Conservation (phyloP, 2,113 vertebrate species). For the Mungos mungo region DNA sequence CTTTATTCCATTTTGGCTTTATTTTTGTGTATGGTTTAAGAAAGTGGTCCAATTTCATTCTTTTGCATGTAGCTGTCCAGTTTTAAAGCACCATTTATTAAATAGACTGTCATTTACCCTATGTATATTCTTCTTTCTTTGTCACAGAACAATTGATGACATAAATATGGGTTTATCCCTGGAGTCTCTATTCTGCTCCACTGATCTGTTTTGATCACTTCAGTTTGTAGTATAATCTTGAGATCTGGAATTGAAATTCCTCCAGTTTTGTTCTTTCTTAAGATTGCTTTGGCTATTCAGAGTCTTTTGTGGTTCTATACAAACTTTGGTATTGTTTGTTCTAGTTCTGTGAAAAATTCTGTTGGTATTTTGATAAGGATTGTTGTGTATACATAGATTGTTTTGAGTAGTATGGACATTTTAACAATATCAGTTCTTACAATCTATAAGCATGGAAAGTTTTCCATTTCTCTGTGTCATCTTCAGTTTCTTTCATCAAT, state of each 20-base stretch:
- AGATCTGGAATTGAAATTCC: neutral
- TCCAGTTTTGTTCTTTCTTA: neutral
- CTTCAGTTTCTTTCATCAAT: neutral
- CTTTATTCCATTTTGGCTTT: neutral
- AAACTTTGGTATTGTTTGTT: neutral
- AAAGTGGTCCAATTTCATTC: neutral
- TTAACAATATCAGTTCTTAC: neutral
- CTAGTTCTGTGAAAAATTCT: neutral
- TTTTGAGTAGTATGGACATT: neutral
- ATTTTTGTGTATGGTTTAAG: neutral
- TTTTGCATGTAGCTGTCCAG: neutral
- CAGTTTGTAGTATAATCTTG: neutral
- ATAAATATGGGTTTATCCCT: neutral
- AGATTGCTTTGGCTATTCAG: neutral
- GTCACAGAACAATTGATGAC: neutral
- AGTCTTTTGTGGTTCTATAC: neutral
- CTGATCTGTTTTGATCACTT: neutral
- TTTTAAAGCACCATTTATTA: neutral
- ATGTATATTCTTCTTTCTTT: neutral
- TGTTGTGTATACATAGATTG: neutral
- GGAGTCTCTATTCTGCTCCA: neutral
- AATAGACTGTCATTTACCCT: neutral
- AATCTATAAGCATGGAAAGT: neutral
- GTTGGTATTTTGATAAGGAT: neutral
- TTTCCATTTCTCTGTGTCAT: neutral